These are phyloP conservation scores for Cheracebus regulus DNA, from an alignment of 2,797 vertebrate species.

Conservation along the genomic window DNA sequence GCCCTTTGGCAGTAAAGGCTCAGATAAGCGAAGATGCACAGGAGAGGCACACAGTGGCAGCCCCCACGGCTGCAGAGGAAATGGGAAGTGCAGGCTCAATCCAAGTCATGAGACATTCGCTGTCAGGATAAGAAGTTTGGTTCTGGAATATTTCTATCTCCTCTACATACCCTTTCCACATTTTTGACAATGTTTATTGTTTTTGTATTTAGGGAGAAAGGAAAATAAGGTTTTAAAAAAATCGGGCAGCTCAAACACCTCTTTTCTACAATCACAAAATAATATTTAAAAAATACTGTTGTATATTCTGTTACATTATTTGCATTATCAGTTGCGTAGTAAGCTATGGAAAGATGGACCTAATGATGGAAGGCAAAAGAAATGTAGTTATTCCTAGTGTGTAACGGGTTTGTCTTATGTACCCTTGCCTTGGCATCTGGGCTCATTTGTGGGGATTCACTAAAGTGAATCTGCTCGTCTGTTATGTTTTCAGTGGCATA, in stretches of 20 bases:
- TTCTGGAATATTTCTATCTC: background rate
- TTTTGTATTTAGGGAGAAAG: background rate
- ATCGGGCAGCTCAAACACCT: background rate
- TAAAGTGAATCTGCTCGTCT: no score
- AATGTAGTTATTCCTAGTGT: background rate
- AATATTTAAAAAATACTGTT: background rate
- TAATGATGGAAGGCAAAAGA: background rate
- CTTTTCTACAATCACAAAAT: background rate
- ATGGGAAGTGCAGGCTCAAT: background rate
- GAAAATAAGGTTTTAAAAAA: background rate
- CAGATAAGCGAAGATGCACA: rapidly evolving
- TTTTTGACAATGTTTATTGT: background rate
- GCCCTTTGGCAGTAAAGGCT: background rate
- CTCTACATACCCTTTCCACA: no score
- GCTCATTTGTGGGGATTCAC: background rate
- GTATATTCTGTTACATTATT: background rate
- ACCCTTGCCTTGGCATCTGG: background rate
- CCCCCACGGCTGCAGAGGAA: background rate
- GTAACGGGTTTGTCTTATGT: background rate
- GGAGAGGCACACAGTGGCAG: background rate
- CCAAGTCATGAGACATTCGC: rapidly evolving
- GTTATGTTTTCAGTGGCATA: background rate
- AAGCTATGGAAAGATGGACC: background rate
- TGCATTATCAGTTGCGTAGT: background rate
- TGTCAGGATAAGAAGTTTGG: no score